These are phyloP conservation scores for Dasyprocta punctata DNA, from an alignment of 2,113 vertebrate genomes.

Conservation along the genomic window DNA sequence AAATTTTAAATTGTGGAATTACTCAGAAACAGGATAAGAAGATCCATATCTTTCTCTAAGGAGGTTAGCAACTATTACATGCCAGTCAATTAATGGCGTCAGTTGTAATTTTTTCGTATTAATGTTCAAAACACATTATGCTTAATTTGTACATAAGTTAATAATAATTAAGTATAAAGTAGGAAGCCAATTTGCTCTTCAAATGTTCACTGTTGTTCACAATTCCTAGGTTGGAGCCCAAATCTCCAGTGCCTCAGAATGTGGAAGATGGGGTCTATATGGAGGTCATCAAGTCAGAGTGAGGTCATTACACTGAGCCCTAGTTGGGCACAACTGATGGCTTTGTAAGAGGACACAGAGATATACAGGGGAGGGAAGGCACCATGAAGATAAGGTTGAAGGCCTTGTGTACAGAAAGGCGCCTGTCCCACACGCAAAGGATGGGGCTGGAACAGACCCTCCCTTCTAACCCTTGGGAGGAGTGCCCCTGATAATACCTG, in stretches of 20 bases:
- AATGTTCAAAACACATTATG: constrained; percentile 5
- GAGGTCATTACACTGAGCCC: not conserved
- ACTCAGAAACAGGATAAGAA: not conserved
- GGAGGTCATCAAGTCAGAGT: not conserved
- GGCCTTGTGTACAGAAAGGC: not conserved
- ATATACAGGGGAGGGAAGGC: not conserved
- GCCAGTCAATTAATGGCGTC: not conserved
- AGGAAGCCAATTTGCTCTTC: constrained; percentile 37
- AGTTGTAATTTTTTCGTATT: not conserved
- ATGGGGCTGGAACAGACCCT: not conserved
- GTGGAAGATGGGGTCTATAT: not conserved
- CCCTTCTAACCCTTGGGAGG: not conserved
- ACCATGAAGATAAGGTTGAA: not conserved
- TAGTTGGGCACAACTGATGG: not conserved
- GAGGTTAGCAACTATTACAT: not conserved
- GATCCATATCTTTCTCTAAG: not conserved
- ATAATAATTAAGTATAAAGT: not conserved
- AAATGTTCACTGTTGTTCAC: not conserved
- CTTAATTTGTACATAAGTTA: not conserved
- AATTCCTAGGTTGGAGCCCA: not conserved
- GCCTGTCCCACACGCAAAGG: not conserved
- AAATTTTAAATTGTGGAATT: not conserved
- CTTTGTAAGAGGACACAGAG: not conserved
- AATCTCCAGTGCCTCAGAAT: not conserved
- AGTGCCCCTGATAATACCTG: not conserved